phyloP scores from a whole-genome alignment of 2,797 vertebrate species.

The Sebastes diaconus region DNA sequence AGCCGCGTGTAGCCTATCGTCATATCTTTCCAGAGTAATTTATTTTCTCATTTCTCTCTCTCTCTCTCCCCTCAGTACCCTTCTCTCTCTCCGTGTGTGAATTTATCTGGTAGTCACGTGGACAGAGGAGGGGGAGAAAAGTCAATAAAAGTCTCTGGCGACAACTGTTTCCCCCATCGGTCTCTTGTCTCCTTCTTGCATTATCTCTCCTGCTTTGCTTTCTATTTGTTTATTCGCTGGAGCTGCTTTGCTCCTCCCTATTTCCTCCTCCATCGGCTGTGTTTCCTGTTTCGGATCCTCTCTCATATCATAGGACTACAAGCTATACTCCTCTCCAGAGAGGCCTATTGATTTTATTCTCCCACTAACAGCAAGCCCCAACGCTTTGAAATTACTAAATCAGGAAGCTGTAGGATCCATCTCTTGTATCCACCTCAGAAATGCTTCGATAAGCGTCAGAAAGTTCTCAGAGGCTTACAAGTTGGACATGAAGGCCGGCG shows the following conservation, averaged over 20 bases:
- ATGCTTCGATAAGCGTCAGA: constrained; percentile 58
- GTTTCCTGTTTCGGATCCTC: constrained; percentile 73
- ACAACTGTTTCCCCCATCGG: constrained; percentile 85
- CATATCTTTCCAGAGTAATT: constrained; percentile 96
- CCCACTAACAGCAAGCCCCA: constrained; percentile 68
- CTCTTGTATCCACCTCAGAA: constrained; percentile 68
- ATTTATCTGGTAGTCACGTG: constrained; percentile 87
- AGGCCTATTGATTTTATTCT: constrained; percentile 78
- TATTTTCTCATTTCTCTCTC: constrained; percentile 95
- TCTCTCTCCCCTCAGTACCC: constrained; percentile 81
- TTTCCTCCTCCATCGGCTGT: constrained; percentile 63
- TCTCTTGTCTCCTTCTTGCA: constrained; percentile 82
- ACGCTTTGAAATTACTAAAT: constrained; percentile 80
- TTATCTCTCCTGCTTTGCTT: constrained; percentile 79
- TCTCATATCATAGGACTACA: constrained; percentile 70
- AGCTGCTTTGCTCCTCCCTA: constrained; percentile 71
- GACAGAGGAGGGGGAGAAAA: constrained; percentile 66
- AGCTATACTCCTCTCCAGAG: constrained; percentile 72
- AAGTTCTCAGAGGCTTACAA: constrained; percentile 68
- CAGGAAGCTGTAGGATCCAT: constrained; percentile 80
- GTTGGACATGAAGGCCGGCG: constrained; percentile 50
- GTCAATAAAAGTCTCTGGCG: constrained; percentile 88
- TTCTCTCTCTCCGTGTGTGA: constrained; percentile 75
- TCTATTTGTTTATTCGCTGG: constrained; percentile 80
- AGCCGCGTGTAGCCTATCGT: constrained; percentile 87